A percentile compares a stretch with the other conserved stretches of the same genome.
Conservation (phyloP, 1,140 invertebrate species). For the Nymphalis io region DNA sequence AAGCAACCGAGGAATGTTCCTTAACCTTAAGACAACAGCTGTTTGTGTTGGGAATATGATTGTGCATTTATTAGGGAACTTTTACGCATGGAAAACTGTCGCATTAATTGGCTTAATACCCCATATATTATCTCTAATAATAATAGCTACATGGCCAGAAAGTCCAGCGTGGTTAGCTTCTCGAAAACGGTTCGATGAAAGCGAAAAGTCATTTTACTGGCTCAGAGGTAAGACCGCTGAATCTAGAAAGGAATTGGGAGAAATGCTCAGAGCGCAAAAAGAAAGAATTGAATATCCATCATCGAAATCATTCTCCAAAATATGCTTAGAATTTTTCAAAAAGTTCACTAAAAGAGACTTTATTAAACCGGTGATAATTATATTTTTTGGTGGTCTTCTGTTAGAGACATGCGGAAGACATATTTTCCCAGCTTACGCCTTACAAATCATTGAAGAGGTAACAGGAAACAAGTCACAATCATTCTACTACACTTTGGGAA, state of each 20-base stretch:
- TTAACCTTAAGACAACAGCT: slow-evolving; percentile 63
- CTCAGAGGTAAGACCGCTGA: slow-evolving; percentile 49
- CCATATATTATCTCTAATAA: slow-evolving; percentile 41
- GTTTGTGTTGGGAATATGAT: slow-evolving; percentile 56
- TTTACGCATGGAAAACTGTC: slow-evolving; percentile 55
- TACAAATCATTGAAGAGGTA: slow-evolving; percentile 58
- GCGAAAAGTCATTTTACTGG: slow-evolving; percentile 58
- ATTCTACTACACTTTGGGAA: slow-evolving; percentile 57
- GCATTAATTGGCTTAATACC: slow-evolving; percentile 52
- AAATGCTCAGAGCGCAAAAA: slow-evolving; percentile 55
- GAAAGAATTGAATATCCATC: slow-evolving; percentile 25
- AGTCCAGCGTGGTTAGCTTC: slow-evolving; percentile 63
- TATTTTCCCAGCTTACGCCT: slow-evolving; percentile 64
- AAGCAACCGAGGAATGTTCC: slow-evolving; percentile 59
- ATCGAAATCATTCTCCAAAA: neutral
- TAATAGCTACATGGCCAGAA: slow-evolving; percentile 62
- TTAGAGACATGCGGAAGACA: slow-evolving; percentile 64
- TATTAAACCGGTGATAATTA: slow-evolving; percentile 54
- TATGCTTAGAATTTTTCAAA: slow-evolving; percentile 45
- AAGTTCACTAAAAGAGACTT: slow-evolving; percentile 65
- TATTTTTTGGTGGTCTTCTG: slow-evolving; percentile 47
- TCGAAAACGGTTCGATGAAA: slow-evolving; percentile 49
- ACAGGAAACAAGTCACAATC: slow-evolving; percentile 51
- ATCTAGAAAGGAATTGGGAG: slow-evolving; percentile 50
- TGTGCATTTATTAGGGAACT: slow-evolving; percentile 55